Evolutionary conservation across 1,140 invertebrate species (phyloP), one percentile per base, ranked within the genome.

Genomic region (Ceratosolen solmsi): DNA sequence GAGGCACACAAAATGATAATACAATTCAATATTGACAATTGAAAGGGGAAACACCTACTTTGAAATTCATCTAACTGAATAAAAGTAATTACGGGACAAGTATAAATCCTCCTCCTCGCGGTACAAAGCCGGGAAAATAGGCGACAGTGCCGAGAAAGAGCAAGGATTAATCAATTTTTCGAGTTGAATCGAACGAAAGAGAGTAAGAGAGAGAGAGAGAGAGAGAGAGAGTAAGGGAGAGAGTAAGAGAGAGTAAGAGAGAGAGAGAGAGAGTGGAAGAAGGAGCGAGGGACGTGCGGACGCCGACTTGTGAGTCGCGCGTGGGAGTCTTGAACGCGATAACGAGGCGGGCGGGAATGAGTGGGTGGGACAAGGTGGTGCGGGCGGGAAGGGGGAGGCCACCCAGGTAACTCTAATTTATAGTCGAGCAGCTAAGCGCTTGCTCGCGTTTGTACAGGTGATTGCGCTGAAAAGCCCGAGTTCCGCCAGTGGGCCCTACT

Each of bases 11-110:
- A 51, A 76, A 63, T 17, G 30, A 72, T 30, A 72, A 46, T 72
- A 46, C 33, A 79, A 72, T 72, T 79, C 13, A 79, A 79, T 72
- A 79, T 41, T 30, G 20, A 46, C n/a, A 72, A 79, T 79, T 79
- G 25, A 71, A 72, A 41, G 56, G 33, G n/a, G 11, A 65, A 65
- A 65, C 20, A 65, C 30, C 60, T 13, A 36, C 60, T 2, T 60
- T n/a, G 25, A 80, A 81, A 76, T 70, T 65, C 73, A 82, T 82
- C 54, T 41, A 56, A 49, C 76, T 74, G 72, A 81, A 77, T 75
- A 83, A 87, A 87, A 87, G 81, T 85, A 86, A 86, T 90, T 87
- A 83, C 80, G 38, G 77, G 79, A 46, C 76, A 71, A 83, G 86
- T 83, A 83, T 84, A 85, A 84, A 85, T 78, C 58, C 68, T 7